These are phyloP conservation scores for Epirrhoe alternata DNA, from an alignment of 2,888 invertebrate genomes.

Conservation along the genomic window DNA sequence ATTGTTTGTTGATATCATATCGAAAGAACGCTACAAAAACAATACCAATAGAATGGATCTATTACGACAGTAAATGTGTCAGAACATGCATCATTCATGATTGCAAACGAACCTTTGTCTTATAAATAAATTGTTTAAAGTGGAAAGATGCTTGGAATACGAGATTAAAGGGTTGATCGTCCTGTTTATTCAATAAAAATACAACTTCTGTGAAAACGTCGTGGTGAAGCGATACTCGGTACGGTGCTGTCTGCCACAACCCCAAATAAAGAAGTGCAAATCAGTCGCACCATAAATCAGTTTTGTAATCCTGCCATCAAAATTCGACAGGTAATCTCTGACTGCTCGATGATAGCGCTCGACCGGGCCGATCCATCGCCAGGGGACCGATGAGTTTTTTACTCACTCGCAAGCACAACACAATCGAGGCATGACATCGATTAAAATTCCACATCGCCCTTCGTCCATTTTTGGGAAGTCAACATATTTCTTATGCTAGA, in stretches of 20 bases:
- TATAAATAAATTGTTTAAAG: conserved; percentile 39
- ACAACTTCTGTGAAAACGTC: conserved; percentile 38
- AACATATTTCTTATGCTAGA: conserved; percentile 57
- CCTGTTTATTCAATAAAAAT: conserved; percentile 19
- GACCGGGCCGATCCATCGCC: conserved; percentile 41
- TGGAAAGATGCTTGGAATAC: conserved; percentile 27
- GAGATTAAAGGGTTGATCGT: conserved; percentile 18
- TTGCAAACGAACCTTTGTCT: conserved; percentile 38
- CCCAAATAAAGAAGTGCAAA: conserved; percentile 58
- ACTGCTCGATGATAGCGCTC: conserved; percentile 52
- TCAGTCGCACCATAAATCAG: conserved; percentile 61
- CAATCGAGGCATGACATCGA: conserved; percentile 63
- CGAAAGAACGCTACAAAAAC: conserved; percentile 61
- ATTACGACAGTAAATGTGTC: conserved; percentile 61
- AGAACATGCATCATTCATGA: conserved; percentile 58
- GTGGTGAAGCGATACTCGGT: conserved; percentile 42
- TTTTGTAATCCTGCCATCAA: conserved; percentile 64
- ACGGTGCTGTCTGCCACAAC: conserved; percentile 35
- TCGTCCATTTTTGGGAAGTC: conserved; percentile 62
- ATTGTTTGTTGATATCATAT: conserved; percentile 62
- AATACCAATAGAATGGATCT: conserved; percentile 65
- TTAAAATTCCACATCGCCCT: conserved; percentile 67
- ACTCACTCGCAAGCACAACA: conserved; percentile 48
- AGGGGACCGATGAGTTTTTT: conserved; percentile 52
- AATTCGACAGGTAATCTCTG: conserved; percentile 69